phyloP scores from a whole-genome alignment of 2,113 vertebrate species.

The Plotosus lineatus region DNA sequence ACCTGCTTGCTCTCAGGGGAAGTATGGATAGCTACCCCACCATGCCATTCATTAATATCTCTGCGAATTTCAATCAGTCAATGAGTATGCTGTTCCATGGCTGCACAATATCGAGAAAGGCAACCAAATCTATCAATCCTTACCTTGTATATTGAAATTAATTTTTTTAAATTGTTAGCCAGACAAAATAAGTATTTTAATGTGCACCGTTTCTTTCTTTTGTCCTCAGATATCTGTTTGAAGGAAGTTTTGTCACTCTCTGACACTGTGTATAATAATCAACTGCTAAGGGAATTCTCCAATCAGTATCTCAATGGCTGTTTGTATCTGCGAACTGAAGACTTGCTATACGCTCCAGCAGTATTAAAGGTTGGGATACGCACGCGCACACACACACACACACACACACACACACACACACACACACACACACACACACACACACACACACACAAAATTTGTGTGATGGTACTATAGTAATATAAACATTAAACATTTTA shows the following conservation, averaged over 20 bases:
- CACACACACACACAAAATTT: too few relatives aligned
- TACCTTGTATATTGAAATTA: not conserved
- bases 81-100: rapidly evolving
- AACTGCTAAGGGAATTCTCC: slow-evolving; percentile 86
- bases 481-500: too few relatives aligned
- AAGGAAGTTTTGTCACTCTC: slow-evolving; percentile 88
- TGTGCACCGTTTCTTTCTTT: not conserved
- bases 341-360: slow-evolving; percentile 87
- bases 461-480: too few relatives aligned
- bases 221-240: slow-evolving; percentile 85
- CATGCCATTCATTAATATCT: not conserved
- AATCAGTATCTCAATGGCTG: slow-evolving; percentile 86
- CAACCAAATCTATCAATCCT: not conserved
- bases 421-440: too few relatives aligned
- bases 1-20: too few relatives aligned
- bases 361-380: slow-evolving; percentile 83
- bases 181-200: not conserved
- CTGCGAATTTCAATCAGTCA: not conserved
- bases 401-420: not conserved
- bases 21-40: too few relatives aligned
- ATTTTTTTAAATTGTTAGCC: not conserved
- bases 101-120: not conserved
- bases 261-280: slow-evolving; percentile 91
- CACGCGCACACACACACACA: not conserved
- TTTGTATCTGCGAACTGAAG: slow-evolving; percentile 88